Base-by-base conservation (phyloP, 2,113 vertebrate genomes). In the Illadopsis cleaveri region DNA sequence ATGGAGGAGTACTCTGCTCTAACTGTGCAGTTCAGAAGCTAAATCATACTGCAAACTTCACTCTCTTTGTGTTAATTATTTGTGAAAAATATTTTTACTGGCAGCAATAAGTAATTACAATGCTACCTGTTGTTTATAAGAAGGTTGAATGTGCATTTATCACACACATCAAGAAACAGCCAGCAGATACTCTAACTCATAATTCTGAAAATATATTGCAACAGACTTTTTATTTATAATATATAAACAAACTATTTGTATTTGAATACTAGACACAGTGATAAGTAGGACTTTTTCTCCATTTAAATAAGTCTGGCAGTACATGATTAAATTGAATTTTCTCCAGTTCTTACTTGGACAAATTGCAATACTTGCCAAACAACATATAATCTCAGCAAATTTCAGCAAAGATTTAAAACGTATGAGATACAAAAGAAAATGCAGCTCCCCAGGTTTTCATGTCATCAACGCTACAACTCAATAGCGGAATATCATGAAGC, bases 291-390 rank as follows among this genome's bases (percentile, higher is more conserved):
- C 7, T 82, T 92, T 76, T 76, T 78, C 12, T 80, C 16, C 78
- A 48, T 70, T 90, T 70, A 78, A 94, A 89, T 71, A 83, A 91
- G 94, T 85, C 45, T 37, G n/a, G 10, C 38, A 93, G 81, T 50
- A 30, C 45, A 50, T 47, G 28, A 89, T 75, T 86, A 86, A 90
- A 82, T 37, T 33, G 31, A 90, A 85, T 62, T 89, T 73, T 80
- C 44, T 79, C n/a, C 25, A 37, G 37, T n/a, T 94, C 44, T 90
- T 51, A 25, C 24, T 72, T 76, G 42, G 45, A 58, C 58, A 78
- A 89, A 70, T 31, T 75, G 51, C 25, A 92, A 33, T 71, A 89
- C 44, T 89, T 92, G 42, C 40, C 84, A 94, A 94, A 84, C 44
- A 77, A 24, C 28, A 56, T 10, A 44, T 33, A 57, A 57, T 17